Evolutionary conservation across 2,888 invertebrate species (phyloP).

Genomic region (Eupithecia exiguata): DNA sequence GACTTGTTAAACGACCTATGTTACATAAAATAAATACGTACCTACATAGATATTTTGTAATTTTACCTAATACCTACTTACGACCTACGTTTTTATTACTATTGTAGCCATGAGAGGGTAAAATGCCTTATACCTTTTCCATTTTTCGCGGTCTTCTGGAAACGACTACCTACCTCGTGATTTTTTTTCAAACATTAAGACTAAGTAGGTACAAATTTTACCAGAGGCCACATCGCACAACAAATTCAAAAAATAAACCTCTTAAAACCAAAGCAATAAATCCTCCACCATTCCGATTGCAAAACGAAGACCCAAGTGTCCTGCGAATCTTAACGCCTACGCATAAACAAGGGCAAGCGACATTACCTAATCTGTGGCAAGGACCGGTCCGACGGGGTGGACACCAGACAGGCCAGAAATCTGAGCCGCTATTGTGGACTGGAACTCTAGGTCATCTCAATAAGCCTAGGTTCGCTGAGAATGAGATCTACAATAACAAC

Average conservation of each 20-base stretch:
- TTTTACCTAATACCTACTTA: neutral
- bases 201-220: neutral
- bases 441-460: conserved; percentile 59
- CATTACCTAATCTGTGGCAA: neutral
- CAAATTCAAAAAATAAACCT: neutral
- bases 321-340: conserved; percentile 53
- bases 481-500: conserved; percentile 9
- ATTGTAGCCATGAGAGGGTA: neutral
- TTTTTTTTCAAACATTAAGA: neutral
- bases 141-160: neutral
- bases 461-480: conserved; percentile 21
- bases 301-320: conserved; percentile 31
- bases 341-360: conserved; percentile 39
- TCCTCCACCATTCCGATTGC: conserved; percentile 21
- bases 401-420: conserved; percentile 58
- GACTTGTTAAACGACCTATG: too few relatives aligned
- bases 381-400: conserved; percentile 63
- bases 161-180: neutral
- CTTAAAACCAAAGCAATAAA: neutral
- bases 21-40: too few relatives aligned
- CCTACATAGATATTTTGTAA: neutral
- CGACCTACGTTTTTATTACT: neutral
- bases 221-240: neutral
- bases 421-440: conserved; percentile 68
- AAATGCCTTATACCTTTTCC: neutral